Conservation (phyloP, 2,797 vertebrate genomes). For the Perodicticus potto region DNA sequence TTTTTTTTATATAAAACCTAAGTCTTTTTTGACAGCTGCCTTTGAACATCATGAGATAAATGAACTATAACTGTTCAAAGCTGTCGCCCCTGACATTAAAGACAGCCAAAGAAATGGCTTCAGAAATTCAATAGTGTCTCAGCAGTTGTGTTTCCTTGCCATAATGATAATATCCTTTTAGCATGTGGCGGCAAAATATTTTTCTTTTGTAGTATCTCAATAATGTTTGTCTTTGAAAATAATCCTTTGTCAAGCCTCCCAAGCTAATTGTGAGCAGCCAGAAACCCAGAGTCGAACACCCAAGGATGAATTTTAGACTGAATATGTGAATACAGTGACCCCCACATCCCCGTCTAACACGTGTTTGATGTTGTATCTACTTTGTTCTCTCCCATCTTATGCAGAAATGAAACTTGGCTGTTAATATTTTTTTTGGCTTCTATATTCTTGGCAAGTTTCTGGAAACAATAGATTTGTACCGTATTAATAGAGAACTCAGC, state of each 20-base stretch:
- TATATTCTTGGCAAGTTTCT: constrained; percentile 16
- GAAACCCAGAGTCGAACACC: neutral
- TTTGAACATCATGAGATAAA: constrained; percentile 79
- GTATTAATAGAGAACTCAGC: neutral
- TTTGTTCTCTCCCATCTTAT: neutral
- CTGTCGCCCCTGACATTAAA: constrained; percentile 88
- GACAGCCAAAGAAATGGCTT: constrained; percentile 82
- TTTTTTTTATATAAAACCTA: constrained; percentile 60
- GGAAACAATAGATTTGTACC: constrained; percentile 33
- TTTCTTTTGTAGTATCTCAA: constrained; percentile 86
- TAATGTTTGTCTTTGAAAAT: constrained; percentile 82
- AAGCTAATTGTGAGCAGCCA: constrained; percentile 66
- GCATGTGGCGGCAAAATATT: constrained; percentile 88
- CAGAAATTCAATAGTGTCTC: constrained; percentile 86
- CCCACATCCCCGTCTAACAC: neutral
- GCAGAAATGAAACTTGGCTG: constrained; percentile 4
- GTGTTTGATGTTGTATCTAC: neutral
- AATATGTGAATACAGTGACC: neutral
- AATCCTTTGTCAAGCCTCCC: constrained; percentile 70
- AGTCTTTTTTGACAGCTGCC: constrained; percentile 48
- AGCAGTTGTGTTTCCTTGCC: constrained; percentile 91
- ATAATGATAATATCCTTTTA: constrained; percentile 91
- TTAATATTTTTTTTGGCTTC: constrained; percentile 28
- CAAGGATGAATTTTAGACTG: constrained; percentile 11
- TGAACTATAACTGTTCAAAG: constrained; percentile 72